Conservation (phyloP, 2,888 invertebrate species). For the Ophion costatus region DNA sequence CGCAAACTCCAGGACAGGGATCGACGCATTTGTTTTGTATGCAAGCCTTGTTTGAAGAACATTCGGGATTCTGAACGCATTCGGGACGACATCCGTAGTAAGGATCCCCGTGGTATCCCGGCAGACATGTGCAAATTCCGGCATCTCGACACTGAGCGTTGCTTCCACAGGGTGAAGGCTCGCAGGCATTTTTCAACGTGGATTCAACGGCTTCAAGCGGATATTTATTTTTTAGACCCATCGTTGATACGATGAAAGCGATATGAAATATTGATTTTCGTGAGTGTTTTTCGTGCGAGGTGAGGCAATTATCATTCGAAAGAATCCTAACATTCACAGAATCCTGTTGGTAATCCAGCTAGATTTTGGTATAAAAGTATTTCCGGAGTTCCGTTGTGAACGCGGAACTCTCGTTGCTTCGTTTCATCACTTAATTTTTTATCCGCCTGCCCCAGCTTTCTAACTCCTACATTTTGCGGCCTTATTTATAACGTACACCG, state of each 20-base stretch:
- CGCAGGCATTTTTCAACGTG: slow-evolving; percentile 88
- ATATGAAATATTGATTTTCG: not conserved
- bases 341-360: no score
- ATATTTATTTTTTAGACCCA: not conserved
- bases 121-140: slow-evolving; percentile 92
- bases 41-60: slow-evolving; percentile 91
- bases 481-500: no score
- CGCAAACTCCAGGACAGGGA: slow-evolving; percentile 93
- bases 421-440: no score
- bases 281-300: not conserved
- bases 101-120: slow-evolving; percentile 90
- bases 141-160: slow-evolving; percentile 91
- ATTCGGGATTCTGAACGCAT: slow-evolving; percentile 93
- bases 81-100: slow-evolving; percentile 91
- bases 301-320: not conserved
- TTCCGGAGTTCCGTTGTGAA: no score
- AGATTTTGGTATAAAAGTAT: no score
- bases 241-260: not conserved
- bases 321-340: not conserved
- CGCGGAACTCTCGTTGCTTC: no score
- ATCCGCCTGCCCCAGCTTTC: no score
- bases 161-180: slow-evolving; percentile 93
- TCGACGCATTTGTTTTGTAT: slow-evolving; percentile 92
- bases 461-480: no score
- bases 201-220: slow-evolving; percentile 81